Evolutionary conservation across 2,113 vertebrate genomes (phyloP), one percentile per base, ranked within the genome.

Genomic region (Oncorhynchus tshawytscha): DNA sequence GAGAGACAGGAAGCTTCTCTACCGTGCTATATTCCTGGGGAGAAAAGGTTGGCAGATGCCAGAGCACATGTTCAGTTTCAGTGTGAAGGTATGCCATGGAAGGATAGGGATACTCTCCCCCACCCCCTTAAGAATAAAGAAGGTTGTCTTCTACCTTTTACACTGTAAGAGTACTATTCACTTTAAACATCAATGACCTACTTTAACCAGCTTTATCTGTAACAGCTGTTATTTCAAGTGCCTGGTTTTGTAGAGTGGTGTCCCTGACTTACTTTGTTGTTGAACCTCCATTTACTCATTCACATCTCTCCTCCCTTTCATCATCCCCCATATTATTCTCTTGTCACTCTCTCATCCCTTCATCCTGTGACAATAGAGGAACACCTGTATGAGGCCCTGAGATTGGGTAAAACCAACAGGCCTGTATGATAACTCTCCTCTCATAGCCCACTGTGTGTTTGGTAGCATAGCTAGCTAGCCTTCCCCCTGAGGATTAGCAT

Each of bases 371-470:
- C n/a, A 24, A 22, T n/a, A 62, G 59, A 62, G 11, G 6, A 49
- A n/a, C 75, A 82, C 81, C 71, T 78, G 70, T 87, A 85, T 70
- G 84, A 90, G 62, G 79, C 87, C 29, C 81, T 90, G 71, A 79
- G 57, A 74, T 73, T 73, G 12, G 87, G 88, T 91, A 90, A 89
- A 18, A 87, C 78, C 62, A 49, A 25, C 16, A 67, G 48, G 31
- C 66, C 29, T 15, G 24, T 16, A 15, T 34, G 27, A n/a, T 57
- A 57, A 57, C 54, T 8, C 54, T 20, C 16, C 54, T 20, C 16
- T 22, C n/a, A 62, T 22, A n/a, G 7, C 54, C 54, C 54, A 57
- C 54, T 57, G 54, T 57, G 54, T 57, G 65, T 64, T 18, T 67
- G 65, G 2, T 15, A 67, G 65, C 65, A 67, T 27, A 70, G 34